Evolutionary conservation across 2,113 vertebrate species (phyloP).

Genomic region (Lates calcarifer): DNA sequence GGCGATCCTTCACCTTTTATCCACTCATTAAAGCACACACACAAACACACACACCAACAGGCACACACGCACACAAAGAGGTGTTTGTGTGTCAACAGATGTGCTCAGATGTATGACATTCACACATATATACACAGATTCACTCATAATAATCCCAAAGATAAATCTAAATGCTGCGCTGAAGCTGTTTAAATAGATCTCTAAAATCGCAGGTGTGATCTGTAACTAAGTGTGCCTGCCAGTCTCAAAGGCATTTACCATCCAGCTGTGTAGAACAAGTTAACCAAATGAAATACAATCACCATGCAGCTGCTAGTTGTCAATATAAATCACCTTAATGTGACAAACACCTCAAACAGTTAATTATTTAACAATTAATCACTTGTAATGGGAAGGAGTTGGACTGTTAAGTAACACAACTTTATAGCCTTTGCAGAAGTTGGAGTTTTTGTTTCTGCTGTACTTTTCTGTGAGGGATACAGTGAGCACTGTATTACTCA

Average conservation of each 20-base stretch:
- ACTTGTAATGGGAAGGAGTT: slow-evolving; percentile 37
- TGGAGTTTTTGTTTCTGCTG: slow-evolving; percentile 6
- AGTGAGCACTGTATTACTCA: background rate
- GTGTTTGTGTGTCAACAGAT: slow-evolving; percentile 14
- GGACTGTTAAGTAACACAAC: slow-evolving; percentile 30
- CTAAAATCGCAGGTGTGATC: slow-evolving; percentile 53
- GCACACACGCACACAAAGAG: background rate
- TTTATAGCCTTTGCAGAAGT: slow-evolving; percentile 36
- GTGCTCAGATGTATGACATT: background rate
- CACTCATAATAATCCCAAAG: background rate
- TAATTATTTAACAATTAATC: slow-evolving; percentile 60
- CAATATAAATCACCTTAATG: slow-evolving; percentile 61
- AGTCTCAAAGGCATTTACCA: slow-evolving; percentile 51
- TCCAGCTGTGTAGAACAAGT: slow-evolving; percentile 53
- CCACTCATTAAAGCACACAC: slow-evolving; percentile 38
- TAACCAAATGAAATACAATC: slow-evolving; percentile 55
- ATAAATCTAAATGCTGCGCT: slow-evolving; percentile 5
- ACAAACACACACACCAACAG: slow-evolving; percentile 4
- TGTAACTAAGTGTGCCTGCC: slow-evolving; percentile 43
- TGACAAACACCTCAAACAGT: slow-evolving; percentile 45
- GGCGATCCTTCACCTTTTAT: slow-evolving; percentile 62
- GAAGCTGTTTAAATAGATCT: slow-evolving; percentile 37
- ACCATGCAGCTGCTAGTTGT: slow-evolving; percentile 51
- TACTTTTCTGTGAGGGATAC: background rate
- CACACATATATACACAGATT: background rate